Evolutionary conservation across 2,113 vertebrate genomes (phyloP).

Genomic region (Pycnonotus jocosus): DNA sequence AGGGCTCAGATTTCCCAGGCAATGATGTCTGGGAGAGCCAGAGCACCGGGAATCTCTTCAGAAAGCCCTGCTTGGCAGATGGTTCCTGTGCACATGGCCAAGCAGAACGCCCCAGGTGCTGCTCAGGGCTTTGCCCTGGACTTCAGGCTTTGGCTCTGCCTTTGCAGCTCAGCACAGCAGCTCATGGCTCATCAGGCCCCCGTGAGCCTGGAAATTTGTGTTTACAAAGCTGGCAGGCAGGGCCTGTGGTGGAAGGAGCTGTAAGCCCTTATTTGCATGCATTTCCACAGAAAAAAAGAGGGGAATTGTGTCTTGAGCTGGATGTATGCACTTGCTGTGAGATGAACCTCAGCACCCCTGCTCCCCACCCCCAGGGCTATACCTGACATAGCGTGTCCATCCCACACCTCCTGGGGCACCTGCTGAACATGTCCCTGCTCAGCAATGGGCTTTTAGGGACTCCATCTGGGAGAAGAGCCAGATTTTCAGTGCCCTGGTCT

Average conservation of each 20-base stretch:
- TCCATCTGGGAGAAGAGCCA: background rate
- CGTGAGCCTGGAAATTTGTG: background rate
- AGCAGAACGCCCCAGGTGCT: background rate
- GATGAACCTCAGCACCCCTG: background rate
- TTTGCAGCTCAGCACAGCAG: background rate
- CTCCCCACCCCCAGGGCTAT: background rate
- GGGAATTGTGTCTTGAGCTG: background rate
- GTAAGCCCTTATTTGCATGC: background rate
- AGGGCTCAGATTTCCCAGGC: background rate
- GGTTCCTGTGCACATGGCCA: background rate
- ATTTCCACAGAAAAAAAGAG: background rate
- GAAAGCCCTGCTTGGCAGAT: background rate
- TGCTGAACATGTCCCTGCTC: fast-evolving
- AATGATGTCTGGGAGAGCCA: background rate
- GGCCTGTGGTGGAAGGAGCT: background rate
- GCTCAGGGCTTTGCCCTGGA: background rate
- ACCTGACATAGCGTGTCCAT: fast-evolving
- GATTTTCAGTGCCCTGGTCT: background rate
- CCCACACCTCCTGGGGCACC: background rate
- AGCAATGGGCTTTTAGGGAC: background rate
- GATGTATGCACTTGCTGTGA: fast-evolving
- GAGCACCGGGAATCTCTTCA: background rate
- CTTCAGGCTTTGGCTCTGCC: background rate
- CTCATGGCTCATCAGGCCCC: background rate
- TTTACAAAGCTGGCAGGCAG: background rate